Conservation (phyloP, 2,888 invertebrate genomes). For the Rugalucina vietnamica region DNA sequence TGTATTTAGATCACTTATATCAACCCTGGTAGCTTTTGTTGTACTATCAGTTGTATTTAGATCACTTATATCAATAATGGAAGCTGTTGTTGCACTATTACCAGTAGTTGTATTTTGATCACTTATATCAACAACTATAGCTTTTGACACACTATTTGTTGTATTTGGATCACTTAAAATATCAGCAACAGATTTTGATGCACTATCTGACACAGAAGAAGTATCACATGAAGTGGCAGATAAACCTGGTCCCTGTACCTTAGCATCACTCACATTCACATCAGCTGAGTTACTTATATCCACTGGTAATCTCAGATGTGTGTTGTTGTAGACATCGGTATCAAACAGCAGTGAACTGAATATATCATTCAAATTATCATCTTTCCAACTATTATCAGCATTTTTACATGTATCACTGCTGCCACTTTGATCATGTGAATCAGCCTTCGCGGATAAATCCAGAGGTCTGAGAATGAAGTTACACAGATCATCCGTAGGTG, state of each 20-base stretch:
- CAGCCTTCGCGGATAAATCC: slow-evolving; percentile 52
- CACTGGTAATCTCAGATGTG: not conserved
- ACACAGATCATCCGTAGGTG: not conserved
- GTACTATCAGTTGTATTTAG: too few species aligned
- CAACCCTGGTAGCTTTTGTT: too few species aligned
- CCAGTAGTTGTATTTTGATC: too few species aligned
- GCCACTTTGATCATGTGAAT: not conserved
- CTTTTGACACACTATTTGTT: too few species aligned
- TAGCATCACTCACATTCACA: not conserved
- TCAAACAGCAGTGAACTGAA: not conserved
- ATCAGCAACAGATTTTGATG: too few species aligned
- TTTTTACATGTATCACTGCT: not conserved
- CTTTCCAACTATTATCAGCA: not conserved
- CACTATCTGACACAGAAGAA: too few species aligned
- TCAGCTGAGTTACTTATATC: not conserved
- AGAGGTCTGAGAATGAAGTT: slow-evolving; percentile 27
- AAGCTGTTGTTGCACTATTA: too few species aligned
- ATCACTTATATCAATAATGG: too few species aligned
- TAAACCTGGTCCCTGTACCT: not conserved
- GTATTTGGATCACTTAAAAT: too few species aligned
- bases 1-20: too few species aligned
- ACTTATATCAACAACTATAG: too few species aligned
- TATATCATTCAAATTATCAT: not conserved
- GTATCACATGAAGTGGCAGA: too few species aligned
- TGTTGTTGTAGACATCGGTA: not conserved